phyloP scores from a whole-genome alignment of 2,113 vertebrate species.

The Rattus rattus region DNA sequence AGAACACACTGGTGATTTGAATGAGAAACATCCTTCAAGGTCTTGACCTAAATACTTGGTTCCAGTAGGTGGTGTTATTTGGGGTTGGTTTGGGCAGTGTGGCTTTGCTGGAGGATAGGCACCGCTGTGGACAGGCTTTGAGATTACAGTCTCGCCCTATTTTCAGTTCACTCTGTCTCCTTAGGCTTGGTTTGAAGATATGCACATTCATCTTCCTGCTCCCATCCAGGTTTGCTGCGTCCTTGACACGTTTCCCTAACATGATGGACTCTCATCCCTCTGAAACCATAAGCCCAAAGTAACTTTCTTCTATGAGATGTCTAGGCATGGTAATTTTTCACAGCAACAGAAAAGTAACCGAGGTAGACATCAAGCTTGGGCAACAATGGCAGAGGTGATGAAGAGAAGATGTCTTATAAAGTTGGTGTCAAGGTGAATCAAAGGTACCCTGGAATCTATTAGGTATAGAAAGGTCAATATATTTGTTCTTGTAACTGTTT shows the following conservation, averaged over 20 bases:
- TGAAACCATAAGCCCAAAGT: not conserved
- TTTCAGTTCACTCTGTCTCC: not conserved
- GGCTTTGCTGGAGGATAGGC: not conserved
- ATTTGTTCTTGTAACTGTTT: not conserved
- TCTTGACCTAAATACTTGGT: not conserved
- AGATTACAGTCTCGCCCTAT: not conserved
- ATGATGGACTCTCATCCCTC: not conserved
- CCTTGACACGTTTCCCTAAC: not conserved
- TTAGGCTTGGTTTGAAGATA: not conserved
- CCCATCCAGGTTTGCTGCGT: too few species aligned
- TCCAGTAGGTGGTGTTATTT: not conserved
- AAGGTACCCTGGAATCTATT: not conserved
- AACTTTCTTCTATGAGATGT: not conserved
- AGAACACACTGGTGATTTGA: not conserved
- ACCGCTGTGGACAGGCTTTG: not conserved
- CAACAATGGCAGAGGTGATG: not conserved
- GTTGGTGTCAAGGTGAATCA: not conserved
- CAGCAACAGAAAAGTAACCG: not conserved
- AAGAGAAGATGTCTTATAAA: not conserved
- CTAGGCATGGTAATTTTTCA: not conserved
- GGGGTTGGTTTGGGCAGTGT: not conserved
- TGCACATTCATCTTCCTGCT: not conserved
- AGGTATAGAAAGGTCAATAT: not conserved
- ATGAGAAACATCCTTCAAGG: not conserved
- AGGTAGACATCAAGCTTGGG: not conserved